Conservation (phyloP, 2,797 vertebrate genomes). For the Chelmon rostratus region DNA sequence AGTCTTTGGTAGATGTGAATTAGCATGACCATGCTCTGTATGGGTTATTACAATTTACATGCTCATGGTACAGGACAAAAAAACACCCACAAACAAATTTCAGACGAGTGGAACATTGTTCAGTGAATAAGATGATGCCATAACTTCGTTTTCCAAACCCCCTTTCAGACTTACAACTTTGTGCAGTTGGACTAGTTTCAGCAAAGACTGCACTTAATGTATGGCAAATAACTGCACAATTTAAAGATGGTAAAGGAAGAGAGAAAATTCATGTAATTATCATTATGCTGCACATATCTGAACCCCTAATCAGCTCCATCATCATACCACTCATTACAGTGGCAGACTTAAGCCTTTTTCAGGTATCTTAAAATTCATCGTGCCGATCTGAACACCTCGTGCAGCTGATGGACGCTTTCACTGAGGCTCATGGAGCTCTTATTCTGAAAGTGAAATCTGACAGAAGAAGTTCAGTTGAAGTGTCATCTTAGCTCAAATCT, state of each 20-base stretch:
- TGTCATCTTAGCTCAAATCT: background rate
- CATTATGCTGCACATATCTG: background rate
- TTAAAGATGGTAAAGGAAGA: background rate
- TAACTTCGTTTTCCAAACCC: background rate
- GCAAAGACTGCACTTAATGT: background rate
- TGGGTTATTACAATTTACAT: conserved; percentile 10
- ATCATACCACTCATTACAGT: background rate
- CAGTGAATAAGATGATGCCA: background rate
- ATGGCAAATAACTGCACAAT: background rate
- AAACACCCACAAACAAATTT: background rate
- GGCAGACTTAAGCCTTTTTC: background rate
- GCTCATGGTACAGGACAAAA: conserved; percentile 1
- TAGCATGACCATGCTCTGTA: conserved; percentile 17
- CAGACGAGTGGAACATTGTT: background rate
- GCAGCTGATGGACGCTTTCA: background rate
- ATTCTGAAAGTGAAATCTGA: background rate
- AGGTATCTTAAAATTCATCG: background rate
- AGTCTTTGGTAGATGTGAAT: conserved; percentile 10
- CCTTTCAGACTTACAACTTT: background rate
- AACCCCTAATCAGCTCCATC: background rate
- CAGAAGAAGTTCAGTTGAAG: background rate
- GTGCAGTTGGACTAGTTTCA: background rate
- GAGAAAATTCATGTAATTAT: background rate
- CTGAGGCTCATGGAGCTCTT: background rate
- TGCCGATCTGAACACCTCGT: background rate